A percentile compares a stretch with the other conserved stretches of the same genome.
Evolutionary conservation across 2,113 vertebrate species (phyloP).

Genomic region (Istiophorus platypterus): DNA sequence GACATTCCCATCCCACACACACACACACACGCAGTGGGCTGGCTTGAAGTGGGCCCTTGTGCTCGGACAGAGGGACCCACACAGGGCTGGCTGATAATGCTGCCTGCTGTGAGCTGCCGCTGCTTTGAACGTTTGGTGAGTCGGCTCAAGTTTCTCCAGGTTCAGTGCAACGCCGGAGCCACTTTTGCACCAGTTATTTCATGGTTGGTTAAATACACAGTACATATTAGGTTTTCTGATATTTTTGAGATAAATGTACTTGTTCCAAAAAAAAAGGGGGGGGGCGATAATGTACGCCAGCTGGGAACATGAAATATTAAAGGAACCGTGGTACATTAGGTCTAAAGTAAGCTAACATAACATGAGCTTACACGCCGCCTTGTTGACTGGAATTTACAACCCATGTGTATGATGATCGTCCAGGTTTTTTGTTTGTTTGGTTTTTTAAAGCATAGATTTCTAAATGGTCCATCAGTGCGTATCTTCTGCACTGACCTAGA

Average conservation of each 20-base stretch:
- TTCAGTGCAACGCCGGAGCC: background rate
- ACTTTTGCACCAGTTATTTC: background rate
- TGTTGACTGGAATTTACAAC: background rate
- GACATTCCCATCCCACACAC: slow-evolving; percentile 76
- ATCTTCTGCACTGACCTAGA: background rate
- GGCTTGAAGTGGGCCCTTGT: slow-evolving; percentile 71
- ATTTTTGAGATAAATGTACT: background rate
- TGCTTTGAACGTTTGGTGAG: slow-evolving; percentile 2
- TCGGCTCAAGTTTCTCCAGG: background rate
- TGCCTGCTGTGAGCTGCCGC: slow-evolving; percentile 7
- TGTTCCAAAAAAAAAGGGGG: background rate
- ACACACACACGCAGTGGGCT: slow-evolving; percentile 67
- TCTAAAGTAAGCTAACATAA: background rate
- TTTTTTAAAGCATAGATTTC: background rate
- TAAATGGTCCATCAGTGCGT: background rate
- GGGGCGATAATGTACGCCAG: background rate
- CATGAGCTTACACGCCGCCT: background rate
- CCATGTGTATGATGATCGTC: background rate
- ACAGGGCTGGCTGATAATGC: slow-evolving; percentile 31
- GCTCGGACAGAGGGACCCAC: slow-evolving; percentile 44
- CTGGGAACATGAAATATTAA: background rate
- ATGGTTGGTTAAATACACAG: background rate
- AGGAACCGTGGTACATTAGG: background rate
- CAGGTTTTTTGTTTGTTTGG: too few relatives aligned
- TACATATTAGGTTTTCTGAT: background rate